Evolutionary conservation across 2,888 invertebrate species (phyloP), one percentile per base, ranked within the genome.

Genomic region (Pteria penguin): DNA sequence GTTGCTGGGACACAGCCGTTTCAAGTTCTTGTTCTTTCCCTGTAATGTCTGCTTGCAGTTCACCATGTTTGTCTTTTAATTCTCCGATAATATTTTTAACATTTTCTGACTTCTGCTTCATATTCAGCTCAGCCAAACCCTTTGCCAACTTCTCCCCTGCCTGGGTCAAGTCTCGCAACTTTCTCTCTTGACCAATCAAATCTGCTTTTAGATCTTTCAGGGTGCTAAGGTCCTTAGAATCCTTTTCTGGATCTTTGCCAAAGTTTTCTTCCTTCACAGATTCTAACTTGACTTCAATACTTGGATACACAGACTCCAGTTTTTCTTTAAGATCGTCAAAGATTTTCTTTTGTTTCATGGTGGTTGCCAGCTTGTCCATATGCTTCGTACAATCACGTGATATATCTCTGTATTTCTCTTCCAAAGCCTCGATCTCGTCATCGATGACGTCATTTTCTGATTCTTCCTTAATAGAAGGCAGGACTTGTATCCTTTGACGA

Each of bases 91-190:
- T 76, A 24, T 79, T 77, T 72, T 76, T 83, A 8, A 88, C 83
- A 18, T 85, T 84, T 1, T 84, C 86, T 1, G 86, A 87, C 71
- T 87, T 85, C 1, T 81, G 78, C 26, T 68, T 82, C 85, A 87
- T 83, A 18, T 85, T 86, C 67, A 88, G 82, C 18, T 98, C 98
- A 8, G 96, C 95, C 27, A 98, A 93, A 33, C 97, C 97, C 62
- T 95, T 95, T 85, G 96, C 95, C 0, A 98, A 93, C 29, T 92
- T 96, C 0, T 95, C 95, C 11, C 97, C 98, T 0, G 97, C 95
- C 65, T 84, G 83, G 14, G 77, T 72, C 33, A 89, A 72, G 63
- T 90, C 89, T 75, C 89, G 88, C 45, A 90, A 72, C 36, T 85
- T 86, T 45, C 90, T 86, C 33, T 89, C 90, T 67, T 90, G 88